Evolutionary conservation across 2,113 vertebrate genomes (phyloP).

Genomic region (Sterrhoptilus dennistouni): DNA sequence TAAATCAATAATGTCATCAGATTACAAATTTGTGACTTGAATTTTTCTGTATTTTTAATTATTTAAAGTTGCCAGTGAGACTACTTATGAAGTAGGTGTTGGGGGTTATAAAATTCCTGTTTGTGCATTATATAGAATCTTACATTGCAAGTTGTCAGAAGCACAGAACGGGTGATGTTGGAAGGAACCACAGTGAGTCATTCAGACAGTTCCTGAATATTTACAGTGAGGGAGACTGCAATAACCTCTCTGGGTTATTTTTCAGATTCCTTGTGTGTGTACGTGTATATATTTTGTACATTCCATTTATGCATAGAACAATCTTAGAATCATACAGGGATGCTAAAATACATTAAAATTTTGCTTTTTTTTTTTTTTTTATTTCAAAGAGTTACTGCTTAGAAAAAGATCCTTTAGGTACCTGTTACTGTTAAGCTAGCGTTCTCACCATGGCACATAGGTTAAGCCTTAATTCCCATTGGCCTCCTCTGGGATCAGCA

Average conservation of each 20-base stretch:
- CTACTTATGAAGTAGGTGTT: not conserved
- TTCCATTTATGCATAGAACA: not conserved
- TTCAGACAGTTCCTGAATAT: not conserved
- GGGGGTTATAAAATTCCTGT: not conserved
- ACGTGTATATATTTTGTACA: not conserved
- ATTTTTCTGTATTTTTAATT: not conserved
- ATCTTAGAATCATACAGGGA: not conserved
- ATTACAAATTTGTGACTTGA: not conserved
- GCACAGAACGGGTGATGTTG: not conserved
- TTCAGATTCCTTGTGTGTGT: not conserved
- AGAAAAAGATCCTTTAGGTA: not conserved
- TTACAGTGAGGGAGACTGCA: not conserved
- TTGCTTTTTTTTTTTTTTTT: not conserved
- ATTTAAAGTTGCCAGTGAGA: not conserved
- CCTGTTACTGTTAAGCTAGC: not conserved
- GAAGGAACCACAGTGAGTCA: not conserved
- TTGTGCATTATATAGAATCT: not conserved
- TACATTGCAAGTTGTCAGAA: not conserved
- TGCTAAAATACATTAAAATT: not conserved
- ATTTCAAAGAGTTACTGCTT: not conserved
- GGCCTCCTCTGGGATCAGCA: not conserved
- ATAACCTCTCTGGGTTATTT: not conserved
- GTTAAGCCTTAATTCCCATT: not conserved
- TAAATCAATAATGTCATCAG: not conserved
- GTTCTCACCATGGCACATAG: not conserved